Conservation (phyloP, 2,888 invertebrate species). For the Drosophila trichaetosa region DNA sequence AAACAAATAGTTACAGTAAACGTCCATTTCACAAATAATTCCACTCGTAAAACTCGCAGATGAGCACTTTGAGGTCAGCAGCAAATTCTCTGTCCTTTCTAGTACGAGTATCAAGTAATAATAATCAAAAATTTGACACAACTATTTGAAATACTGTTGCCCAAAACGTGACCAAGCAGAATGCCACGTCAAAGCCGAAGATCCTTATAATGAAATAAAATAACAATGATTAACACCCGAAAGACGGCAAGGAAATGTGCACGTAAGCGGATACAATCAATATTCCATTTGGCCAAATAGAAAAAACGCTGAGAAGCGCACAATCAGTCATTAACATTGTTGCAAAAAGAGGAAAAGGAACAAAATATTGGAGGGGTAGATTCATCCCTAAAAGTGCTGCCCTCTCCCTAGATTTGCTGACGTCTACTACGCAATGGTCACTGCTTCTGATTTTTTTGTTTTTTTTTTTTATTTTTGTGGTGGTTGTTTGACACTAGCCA, state of each 20-base stretch:
- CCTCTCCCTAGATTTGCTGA: slow-evolving; percentile 1
- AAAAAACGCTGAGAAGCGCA: slow-evolving; percentile 65
- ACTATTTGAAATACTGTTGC: slow-evolving; percentile 30
- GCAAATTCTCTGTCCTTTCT: neutral
- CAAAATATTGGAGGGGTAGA: slow-evolving; percentile 6
- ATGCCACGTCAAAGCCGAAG: slow-evolving; percentile 4
- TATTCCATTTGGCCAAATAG: slow-evolving; percentile 65
- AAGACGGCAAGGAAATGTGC: slow-evolving; percentile 52
- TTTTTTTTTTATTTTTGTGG: slow-evolving; percentile 15
- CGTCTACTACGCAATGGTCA: slow-evolving; percentile 39
- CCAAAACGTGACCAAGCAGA: slow-evolving; percentile 53
- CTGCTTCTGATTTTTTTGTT: slow-evolving; percentile 3
- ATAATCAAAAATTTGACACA: neutral
- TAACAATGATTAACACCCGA: slow-evolving; percentile 59
- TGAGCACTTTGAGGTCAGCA: neutral
- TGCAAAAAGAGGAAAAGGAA: slow-evolving; percentile 21
- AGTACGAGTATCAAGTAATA: neutral
- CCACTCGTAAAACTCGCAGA: neutral
- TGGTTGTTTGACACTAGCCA: slow-evolving; percentile 32
- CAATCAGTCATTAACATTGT: slow-evolving; percentile 76
- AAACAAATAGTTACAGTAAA: neutral
- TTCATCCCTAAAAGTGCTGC: slow-evolving; percentile 3
- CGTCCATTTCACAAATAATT: neutral
- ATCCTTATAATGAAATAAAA: slow-evolving; percentile 16
- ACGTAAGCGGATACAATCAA: slow-evolving; percentile 81